These are phyloP conservation scores for Pseudoatta argentina DNA, from an alignment of 1,140 invertebrate species.

Conservation along the genomic window DNA sequence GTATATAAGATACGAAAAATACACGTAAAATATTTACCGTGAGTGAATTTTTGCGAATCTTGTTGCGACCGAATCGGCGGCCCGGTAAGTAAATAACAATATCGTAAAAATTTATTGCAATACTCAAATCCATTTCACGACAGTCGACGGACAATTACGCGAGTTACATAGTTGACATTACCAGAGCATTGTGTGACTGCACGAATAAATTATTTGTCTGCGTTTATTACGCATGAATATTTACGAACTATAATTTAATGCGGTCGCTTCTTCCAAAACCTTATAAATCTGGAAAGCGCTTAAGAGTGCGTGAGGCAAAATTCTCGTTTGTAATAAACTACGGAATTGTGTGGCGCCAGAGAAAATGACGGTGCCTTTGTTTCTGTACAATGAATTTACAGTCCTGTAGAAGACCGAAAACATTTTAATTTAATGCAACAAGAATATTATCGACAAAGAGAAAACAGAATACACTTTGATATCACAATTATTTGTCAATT, in stretches of 20 bases:
- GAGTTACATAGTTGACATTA: neutral
- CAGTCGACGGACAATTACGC: neutral
- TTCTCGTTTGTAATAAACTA: conserved; percentile 56
- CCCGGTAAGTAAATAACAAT: conserved; percentile 55
- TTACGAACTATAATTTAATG: conserved; percentile 58
- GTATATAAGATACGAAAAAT: conserved; percentile 18
- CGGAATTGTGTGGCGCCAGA: conserved; percentile 36
- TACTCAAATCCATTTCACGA: conserved; percentile 59
- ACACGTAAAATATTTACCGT: conserved; percentile 11
- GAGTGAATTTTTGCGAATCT: conserved; percentile 29
- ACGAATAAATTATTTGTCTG: conserved; percentile 47
- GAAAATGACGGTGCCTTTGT: conserved; percentile 50
- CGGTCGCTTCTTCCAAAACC: conserved; percentile 37
- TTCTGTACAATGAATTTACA: conserved; percentile 49
- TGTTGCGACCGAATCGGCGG: neutral
- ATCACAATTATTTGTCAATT: conserved; percentile 39
- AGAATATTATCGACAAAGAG: conserved; percentile 1
- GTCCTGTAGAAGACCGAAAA: conserved; percentile 30
- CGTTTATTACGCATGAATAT: conserved; percentile 62
- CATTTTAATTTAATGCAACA: conserved; percentile 55
- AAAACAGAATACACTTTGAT: conserved; percentile 27
- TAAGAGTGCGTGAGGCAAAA: conserved; percentile 11
- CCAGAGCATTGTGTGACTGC: neutral
- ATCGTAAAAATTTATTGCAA: conserved; percentile 66
- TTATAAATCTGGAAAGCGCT: conserved; percentile 37